Evolutionary conservation across 2,797 vertebrate species (phyloP).

Genomic region (Lutjanus campechanus): DNA sequence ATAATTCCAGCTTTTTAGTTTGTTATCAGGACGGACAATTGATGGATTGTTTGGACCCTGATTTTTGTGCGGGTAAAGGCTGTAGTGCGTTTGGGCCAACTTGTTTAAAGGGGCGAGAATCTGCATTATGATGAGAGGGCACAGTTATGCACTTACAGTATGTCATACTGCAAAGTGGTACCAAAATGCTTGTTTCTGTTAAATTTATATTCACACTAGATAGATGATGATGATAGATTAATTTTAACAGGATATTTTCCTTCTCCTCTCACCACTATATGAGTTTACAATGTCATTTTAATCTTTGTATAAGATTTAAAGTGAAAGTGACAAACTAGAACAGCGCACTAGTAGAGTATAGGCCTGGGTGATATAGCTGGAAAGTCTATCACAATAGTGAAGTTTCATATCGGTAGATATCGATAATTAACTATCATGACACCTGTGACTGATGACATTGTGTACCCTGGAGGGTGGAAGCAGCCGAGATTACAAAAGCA

Average conservation of each 20-base stretch:
- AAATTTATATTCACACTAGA: not conserved
- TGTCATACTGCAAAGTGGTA: not conserved
- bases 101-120: not conserved
- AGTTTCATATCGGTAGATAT: no score
- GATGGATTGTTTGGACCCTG: not conserved
- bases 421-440: no score
- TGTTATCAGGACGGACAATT: not conserved
- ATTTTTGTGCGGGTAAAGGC: no score
- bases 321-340: not conserved
- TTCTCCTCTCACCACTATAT: not conserved
- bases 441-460: no score
- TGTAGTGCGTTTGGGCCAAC: not conserved
- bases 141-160: not conserved
- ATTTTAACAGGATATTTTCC: not conserved
- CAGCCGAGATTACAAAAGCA: no score
- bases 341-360: no score
- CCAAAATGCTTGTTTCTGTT: not conserved
- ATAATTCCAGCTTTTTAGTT: not conserved
- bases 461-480: no score
- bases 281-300: not conserved
- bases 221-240: not conserved
- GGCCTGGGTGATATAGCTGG: no score
- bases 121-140: no score
- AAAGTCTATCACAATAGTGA: no score
- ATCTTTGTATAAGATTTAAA: not conserved